A percentile compares a stretch with the other conserved stretches of the same genome.
These are phyloP conservation scores for Akabosia matsudoensis DNA, from an alignment of 1,140 invertebrate species.

Conservation along the genomic window DNA sequence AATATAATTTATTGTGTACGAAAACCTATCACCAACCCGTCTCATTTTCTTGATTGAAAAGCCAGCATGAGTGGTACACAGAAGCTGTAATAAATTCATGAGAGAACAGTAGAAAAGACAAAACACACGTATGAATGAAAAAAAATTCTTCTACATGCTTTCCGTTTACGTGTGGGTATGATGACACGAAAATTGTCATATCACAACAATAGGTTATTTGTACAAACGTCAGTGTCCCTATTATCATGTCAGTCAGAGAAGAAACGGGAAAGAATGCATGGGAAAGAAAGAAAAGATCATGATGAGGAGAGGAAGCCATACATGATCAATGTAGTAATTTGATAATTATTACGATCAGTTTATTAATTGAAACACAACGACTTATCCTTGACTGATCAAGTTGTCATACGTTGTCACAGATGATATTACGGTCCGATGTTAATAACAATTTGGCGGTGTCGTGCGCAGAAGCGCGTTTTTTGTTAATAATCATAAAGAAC, in stretches of 20 bases:
- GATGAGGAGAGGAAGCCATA: not conserved
- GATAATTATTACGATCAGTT: slow-evolving; percentile 4
- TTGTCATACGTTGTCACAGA: slow-evolving; percentile 17
- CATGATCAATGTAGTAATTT: not conserved
- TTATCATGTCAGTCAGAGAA: slow-evolving; percentile 45
- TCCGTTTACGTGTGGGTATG: not conserved
- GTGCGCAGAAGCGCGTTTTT: not conserved
- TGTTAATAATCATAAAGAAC: slow-evolving; percentile 3
- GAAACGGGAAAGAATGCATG: not conserved
- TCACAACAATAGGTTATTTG: slow-evolving; percentile 34
- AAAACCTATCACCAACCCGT: slow-evolving; percentile 4
- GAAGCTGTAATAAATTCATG: not conserved
- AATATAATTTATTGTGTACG: not conserved
- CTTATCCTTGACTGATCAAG: slow-evolving; percentile 13
- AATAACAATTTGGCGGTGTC: not conserved
- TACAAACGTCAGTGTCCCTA: slow-evolving; percentile 46
- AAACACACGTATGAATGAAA: not conserved
- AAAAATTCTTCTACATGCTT: not conserved
- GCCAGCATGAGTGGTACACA: not conserved
- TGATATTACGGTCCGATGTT: not conserved
- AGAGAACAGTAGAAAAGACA: not conserved
- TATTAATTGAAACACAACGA: not conserved
- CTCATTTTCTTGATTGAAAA: slow-evolving; percentile 7
- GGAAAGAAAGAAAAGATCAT: not conserved
- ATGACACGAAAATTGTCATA: slow-evolving; percentile 4